These are phyloP conservation scores for Cassiopea andromeda DNA, from an alignment of 30 jellyfish, hydroid and myxozoan genomes.

Conservation along the genomic window DNA sequence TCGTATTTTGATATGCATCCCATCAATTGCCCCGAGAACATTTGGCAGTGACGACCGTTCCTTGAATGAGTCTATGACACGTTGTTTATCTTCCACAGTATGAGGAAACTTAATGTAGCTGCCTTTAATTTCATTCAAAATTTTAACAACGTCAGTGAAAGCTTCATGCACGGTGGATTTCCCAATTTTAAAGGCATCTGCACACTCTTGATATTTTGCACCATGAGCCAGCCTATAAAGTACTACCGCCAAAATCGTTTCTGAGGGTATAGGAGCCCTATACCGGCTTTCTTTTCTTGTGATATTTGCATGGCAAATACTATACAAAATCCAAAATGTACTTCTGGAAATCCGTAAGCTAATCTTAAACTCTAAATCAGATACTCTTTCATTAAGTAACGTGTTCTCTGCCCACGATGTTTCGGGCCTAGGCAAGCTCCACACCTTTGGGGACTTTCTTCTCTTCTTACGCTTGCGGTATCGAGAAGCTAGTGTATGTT, in stretches of 20 bases:
- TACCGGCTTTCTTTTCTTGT: conserved; percentile 1
- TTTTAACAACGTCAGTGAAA: conserved; percentile 9
- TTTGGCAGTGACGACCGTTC: conserved; percentile 37
- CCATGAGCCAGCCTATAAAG: conserved; percentile 45
- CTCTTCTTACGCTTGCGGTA: background rate
- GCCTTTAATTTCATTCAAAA: conserved; percentile 18
- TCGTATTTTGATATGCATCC: conserved; percentile 39
- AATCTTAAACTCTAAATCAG: background rate
- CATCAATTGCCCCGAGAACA: conserved; percentile 55
- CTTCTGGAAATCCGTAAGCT: conserved; percentile 2
- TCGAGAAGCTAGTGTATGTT: background rate
- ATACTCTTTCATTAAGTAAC: background rate
- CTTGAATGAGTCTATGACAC: conserved; percentile 14
- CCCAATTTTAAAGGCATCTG: conserved; percentile 33
- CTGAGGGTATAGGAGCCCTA: conserved; percentile 26
- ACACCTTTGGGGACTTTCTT: background rate
- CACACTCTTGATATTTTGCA: conserved; percentile 43
- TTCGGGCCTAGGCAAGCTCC: conserved; percentile 16
- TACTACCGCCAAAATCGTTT: conserved; percentile 44
- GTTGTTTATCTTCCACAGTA: conserved; percentile 10
- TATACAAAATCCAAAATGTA: conserved; percentile 29
- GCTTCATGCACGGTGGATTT: conserved; percentile 53
- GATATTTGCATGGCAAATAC: conserved; percentile 4
- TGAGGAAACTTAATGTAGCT: conserved; percentile 22
- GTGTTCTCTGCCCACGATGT: conserved; percentile 28